Evolutionary conservation across 2,888 invertebrate genomes (phyloP).

Genomic region (Mimumesa dahlbomi): DNA sequence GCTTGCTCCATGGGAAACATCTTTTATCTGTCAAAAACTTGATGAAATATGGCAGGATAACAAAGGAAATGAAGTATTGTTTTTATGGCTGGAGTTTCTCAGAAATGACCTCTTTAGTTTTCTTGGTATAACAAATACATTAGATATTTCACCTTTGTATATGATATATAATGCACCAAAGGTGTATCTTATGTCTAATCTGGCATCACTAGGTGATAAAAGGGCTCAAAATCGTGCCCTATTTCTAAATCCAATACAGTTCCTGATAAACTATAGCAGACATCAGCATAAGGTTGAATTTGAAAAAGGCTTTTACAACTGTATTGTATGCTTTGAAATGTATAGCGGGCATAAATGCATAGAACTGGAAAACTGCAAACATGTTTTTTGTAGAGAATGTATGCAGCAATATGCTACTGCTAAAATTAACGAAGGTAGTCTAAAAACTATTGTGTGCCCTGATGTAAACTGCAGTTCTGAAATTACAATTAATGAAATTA

Average conservation of each 20-base stretch:
- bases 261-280: conserved; percentile 50
- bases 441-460: conserved; percentile 60
- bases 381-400: conserved; percentile 65
- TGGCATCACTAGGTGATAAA: conserved; percentile 44
- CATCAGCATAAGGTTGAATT: conserved; percentile 45
- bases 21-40: conserved; percentile 63
- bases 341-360: conserved; percentile 57
- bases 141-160: conserved; percentile 64
- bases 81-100: conserved; percentile 68
- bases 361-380: conserved; percentile 58
- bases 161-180: conserved; percentile 33
- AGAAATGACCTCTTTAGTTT: conserved; percentile 58
- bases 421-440: conserved; percentile 55
- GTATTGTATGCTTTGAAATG: conserved; percentile 65
- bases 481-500: conserved; percentile 48
- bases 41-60: conserved; percentile 70
- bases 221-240: conserved; percentile 54
- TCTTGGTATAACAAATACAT: conserved; percentile 49
- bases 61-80: conserved; percentile 67
- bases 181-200: conserved; percentile 24
- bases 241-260: conserved; percentile 51
- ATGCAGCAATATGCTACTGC: conserved; percentile 51
- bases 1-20: conserved; percentile 66
- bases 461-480: conserved; percentile 48
- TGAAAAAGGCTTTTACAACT: conserved; percentile 46